Base-by-base conservation (phyloP, 2,113 vertebrate genomes). In the Sciurus niger region DNA sequence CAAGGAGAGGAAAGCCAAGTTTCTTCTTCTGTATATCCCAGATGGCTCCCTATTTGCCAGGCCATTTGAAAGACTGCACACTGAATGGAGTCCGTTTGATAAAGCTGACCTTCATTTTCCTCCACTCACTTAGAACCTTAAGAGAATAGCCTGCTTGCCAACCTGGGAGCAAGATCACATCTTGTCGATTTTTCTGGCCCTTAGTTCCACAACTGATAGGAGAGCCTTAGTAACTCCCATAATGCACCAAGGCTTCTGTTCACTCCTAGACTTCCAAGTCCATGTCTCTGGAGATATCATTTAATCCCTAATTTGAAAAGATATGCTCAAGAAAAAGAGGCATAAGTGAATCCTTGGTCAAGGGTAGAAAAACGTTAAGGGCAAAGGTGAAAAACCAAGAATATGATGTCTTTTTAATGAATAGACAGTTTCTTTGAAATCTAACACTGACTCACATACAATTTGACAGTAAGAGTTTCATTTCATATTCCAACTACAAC, bases 401-500 rank as follows among this genome's bases (percentile, higher is more conserved):
- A 60, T 37, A 51, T 76, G 73, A 76, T 0, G 46, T 16, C 70
- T 86, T 37, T 97, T 58, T 80, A 90, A 77, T 79, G 77, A 96
- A 77, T 30, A 82, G 88, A 12, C 37, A 84, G 12, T 63, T 95
- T 46, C 84, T 83, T 95, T 96, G 76, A 93, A 92, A 96, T 53
- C 13, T 32, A 95, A 24, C 9, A 83, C 77, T 51, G 67, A 84
- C 68, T 70, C 70, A 89, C 55, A n/a, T 95, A 67, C 90, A 43
- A 65, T 87, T 89, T 94, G 79, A 72, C 55, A 14, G 40, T 88
- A 80, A 55, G 46, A 94, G 51, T 97, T 85, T 55, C 80, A 55
- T 76, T 96, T 88, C 34, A 82, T 74, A 55, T 16, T 68, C 18
- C 87, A 82, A 93, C 96, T 96, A 94, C 88, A 43, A 96, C 96